Percentiles rank a stretch among this genome's conserved stretches.
phyloP scores from a whole-genome alignment of 2,797 vertebrate species.

The Enteromius argenteus region DNA sequence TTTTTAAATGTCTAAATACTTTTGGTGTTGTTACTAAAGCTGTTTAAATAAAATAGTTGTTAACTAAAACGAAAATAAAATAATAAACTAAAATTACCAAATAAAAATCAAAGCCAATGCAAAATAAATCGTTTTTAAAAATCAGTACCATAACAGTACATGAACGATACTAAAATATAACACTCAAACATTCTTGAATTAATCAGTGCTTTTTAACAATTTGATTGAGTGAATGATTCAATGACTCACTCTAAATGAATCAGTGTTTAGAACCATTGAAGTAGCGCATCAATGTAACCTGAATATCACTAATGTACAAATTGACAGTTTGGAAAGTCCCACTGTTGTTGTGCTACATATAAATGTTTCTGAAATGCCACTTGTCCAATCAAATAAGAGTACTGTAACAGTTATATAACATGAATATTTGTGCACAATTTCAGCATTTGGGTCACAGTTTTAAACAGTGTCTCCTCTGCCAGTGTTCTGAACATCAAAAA shows the following conservation, averaged over 20 bases:
- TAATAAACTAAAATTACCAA: not conserved
- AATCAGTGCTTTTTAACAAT: not conserved
- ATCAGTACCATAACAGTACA: not conserved
- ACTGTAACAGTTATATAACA: constrained; percentile 18
- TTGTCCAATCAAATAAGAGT: not conserved
- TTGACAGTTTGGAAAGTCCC: not conserved
- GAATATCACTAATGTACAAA: not conserved
- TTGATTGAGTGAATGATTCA: not conserved
- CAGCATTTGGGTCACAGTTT: constrained; percentile 50
- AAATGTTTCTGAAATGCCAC: not conserved
- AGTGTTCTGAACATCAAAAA: constrained; percentile 61
- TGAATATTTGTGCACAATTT: constrained; percentile 14
- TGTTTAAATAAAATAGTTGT: no score
- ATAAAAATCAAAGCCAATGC: not conserved
- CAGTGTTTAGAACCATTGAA: not conserved
- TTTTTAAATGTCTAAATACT: not conserved
- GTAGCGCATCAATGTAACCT: not conserved
- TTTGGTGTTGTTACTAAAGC: not conserved
- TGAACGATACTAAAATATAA: not conserved
- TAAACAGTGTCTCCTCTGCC: constrained; percentile 27
- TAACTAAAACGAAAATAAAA: not conserved
- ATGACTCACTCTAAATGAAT: not conserved
- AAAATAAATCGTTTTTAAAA: not conserved
- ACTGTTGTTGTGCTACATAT: not conserved
- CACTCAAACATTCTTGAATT: not conserved